These are phyloP conservation scores for Diachasmimorpha longicaudata DNA, from an alignment of 1,140 invertebrate species.

Conservation along the genomic window DNA sequence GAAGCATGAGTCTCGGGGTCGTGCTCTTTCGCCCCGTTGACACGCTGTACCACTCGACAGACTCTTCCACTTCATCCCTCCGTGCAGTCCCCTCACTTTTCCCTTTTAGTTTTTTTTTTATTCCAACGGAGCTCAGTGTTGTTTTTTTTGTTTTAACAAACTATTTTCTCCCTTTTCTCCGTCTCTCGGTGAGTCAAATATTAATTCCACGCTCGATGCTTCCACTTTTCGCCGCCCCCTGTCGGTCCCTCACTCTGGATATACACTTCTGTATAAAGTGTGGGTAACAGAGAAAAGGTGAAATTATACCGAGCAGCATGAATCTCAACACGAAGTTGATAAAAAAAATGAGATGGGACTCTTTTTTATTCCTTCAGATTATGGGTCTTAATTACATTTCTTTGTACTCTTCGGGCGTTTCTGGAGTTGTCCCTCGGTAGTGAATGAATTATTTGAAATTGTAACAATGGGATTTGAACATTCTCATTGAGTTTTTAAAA, in stretches of 20 bases:
- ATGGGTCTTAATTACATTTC: conserved; percentile 7
- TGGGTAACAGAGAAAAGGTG: conserved; percentile 32
- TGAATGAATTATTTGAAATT: too few species aligned
- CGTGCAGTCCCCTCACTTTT: neutral
- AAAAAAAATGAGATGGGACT: neutral
- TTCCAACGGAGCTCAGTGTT: neutral
- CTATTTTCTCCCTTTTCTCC: neutral
- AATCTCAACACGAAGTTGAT: conserved; percentile 33
- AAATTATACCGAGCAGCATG: conserved; percentile 44
- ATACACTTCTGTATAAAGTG: neutral
- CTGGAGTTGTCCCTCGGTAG: too few species aligned
- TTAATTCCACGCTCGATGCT: conserved; percentile 11
- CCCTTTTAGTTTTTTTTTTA: neutral
- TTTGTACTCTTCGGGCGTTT: neutral
- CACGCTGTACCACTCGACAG: conserved; percentile 13
- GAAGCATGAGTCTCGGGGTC: conserved; percentile 9
- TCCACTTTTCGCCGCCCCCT: conserved; percentile 1
- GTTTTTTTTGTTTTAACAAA: neutral
- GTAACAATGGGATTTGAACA: too few species aligned
- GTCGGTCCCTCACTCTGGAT: neutral
- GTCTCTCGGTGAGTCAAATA: conserved; percentile 10
- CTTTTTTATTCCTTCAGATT: neutral
- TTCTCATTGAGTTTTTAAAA: too few species aligned
- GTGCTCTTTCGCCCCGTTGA: conserved; percentile 18
- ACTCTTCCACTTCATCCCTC: conserved; percentile 5